Evolutionary conservation across 2,113 vertebrate genomes (phyloP), one percentile per base, ranked within the genome.

Genomic region (Entomyzon cyanotis): DNA sequence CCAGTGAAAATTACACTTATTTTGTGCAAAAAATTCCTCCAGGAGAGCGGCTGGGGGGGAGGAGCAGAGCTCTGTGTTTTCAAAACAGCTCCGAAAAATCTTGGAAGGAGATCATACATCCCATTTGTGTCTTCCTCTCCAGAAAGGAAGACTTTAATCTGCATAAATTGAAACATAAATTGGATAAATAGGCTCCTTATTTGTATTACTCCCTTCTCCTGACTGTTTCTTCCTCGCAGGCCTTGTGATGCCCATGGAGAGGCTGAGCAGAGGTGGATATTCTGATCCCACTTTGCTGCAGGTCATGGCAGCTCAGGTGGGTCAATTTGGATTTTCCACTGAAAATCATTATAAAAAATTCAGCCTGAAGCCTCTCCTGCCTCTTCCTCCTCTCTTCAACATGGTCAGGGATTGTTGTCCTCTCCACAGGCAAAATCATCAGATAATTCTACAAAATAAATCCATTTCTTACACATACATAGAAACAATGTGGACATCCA

Each of bases 81-180:
- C 92, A 55, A 92, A 84, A 84, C 60, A 18, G 47, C 64, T 53
- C 76, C 30, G 3, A 58, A 89, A 52, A 91, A 81, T 93, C 84
- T 95, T 97, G 97, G 96, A 95, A 90, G 50, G 87, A 95, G 93
- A 96, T 97, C 94, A 97, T 56, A 97, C 86, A 35, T 8, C 52
- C 44, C 39, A 7, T 65, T 78, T 89, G 77, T 88, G 83, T 42
- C 89, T 96, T 94, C 94, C 89, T 94, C 82, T 87, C 84, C 69
- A 70, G 74, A 96, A 69, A 95, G 95, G 96, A 96, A 96, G 87
- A 70, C 93, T 95, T 96, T 97, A 94, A 96, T 97, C 95, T 85
- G 78, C 79, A 84, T 82, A 65, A 90, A 93, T 81, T 62, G 53
- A 93, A 97, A 55, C 81, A 80, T 75, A 81, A 93, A 88, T 74